A percentile compares a stretch with the other conserved stretches of the same genome.
Evolutionary conservation across 2,113 vertebrate species (phyloP).

Genomic region (Trinectes maculatus): DNA sequence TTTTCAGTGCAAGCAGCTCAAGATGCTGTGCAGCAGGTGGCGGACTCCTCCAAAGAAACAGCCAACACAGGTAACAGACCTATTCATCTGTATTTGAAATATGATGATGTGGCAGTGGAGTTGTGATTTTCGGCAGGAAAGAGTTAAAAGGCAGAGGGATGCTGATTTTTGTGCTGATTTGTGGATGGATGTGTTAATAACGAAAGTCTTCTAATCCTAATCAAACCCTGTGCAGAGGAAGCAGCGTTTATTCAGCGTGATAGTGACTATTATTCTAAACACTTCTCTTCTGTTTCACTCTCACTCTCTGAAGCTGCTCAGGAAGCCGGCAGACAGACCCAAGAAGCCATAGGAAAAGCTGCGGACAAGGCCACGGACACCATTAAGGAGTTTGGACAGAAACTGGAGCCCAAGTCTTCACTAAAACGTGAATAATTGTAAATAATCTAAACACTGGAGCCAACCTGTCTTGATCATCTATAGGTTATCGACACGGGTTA

Average conservation of each 20-base stretch:
- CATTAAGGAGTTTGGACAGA: constrained; percentile 82
- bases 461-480: constrained; percentile 18
- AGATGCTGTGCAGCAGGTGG: constrained; percentile 83
- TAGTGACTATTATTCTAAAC: neutral
- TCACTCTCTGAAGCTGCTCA: constrained; percentile 71
- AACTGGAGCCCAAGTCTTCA: constrained; percentile 75
- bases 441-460: constrained; percentile 12
- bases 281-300: constrained; percentile 25
- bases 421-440: constrained; percentile 6
- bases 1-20: constrained; percentile 80
- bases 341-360: constrained; percentile 75
- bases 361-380: constrained; percentile 76
- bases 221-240: no score
- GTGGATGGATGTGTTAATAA: neutral
- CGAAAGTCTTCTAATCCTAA: neutral
- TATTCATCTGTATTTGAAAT: neutral
- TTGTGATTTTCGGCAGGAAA: neutral
- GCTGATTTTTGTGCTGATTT: no score
- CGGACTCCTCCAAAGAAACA: constrained; percentile 82
- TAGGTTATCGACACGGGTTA: constrained; percentile 7
- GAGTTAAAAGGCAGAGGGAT: no score
- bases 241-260: neutral
- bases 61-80: constrained; percentile 68
- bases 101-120: neutral
- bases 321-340: constrained; percentile 79